Evolutionary conservation across 2,888 invertebrate species (phyloP).

Genomic region (Nomada lathburiana): DNA sequence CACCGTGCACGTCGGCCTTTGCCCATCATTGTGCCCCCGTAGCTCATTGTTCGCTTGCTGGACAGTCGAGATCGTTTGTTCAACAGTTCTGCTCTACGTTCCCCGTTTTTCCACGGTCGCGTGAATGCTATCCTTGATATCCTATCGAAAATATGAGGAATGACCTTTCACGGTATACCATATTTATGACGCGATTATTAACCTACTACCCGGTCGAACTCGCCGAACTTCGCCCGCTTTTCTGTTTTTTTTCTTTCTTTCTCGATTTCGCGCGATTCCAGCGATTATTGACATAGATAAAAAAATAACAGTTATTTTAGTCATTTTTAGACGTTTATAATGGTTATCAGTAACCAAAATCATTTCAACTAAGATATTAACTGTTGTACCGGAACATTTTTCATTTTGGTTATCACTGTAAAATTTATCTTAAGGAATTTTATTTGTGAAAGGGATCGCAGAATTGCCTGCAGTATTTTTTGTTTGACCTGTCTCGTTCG

Average conservation of each 20-base stretch:
- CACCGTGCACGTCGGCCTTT: constrained; percentile 55
- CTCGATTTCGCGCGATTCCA: not conserved
- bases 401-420: too few species aligned
- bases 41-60: constrained; percentile 57
- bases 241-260: not conserved
- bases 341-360: too few species aligned
- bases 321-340: too few species aligned
- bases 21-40: constrained; percentile 58
- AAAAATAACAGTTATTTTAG: too few species aligned
- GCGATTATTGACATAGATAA: too few species aligned
- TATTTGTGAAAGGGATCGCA: too few species aligned
- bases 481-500: too few species aligned
- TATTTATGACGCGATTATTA: constrained; percentile 46
- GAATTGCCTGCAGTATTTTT: too few species aligned
- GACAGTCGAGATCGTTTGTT: constrained; percentile 57
- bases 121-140: constrained; percentile 44
- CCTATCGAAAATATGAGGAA: constrained; percentile 58
- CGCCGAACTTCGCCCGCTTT: not conserved
- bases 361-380: too few species aligned
- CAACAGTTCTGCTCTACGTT: constrained; percentile 44
- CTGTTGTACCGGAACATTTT: too few species aligned
- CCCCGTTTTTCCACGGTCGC: constrained; percentile 31
- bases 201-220: constrained; percentile 1
- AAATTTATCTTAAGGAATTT: too few species aligned
- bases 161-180: constrained; percentile 30